Evolutionary conservation across 1,140 invertebrate species (phyloP).

Genomic region (Mesaphorura yosii): DNA sequence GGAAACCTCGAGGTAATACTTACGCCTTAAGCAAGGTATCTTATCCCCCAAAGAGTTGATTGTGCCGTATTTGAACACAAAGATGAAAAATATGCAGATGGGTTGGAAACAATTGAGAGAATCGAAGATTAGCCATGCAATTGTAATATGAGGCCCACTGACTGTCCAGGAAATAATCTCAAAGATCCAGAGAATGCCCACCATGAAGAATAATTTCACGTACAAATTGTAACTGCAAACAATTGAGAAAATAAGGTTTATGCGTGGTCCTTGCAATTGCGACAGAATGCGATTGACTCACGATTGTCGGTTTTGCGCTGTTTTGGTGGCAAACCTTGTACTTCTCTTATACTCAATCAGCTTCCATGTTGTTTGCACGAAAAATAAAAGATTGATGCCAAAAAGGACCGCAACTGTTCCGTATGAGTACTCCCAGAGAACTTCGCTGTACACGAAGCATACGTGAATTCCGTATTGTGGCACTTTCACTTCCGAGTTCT

Average conservation of each 20-base stretch:
- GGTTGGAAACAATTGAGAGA: neutral
- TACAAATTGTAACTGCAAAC: neutral
- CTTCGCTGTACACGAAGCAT: constrained; percentile 7
- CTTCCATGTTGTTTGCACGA: constrained; percentile 33
- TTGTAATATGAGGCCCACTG: neutral
- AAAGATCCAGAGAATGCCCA: neutral
- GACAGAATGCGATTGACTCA: neutral
- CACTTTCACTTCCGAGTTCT: neutral
- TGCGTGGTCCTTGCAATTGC: neutral
- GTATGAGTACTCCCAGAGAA: constrained; percentile 31
- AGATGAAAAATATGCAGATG: neutral
- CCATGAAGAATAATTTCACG: neutral
- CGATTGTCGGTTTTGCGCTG: constrained; percentile 4
- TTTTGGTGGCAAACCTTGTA: constrained; percentile 27
- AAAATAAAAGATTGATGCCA: constrained; percentile 34
- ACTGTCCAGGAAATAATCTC: neutral
- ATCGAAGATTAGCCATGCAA: neutral
- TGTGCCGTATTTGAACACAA: neutral
- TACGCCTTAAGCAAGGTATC: neutral
- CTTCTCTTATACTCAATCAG: constrained; percentile 32
- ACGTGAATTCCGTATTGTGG: constrained; percentile 11
- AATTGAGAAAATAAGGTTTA: neutral
- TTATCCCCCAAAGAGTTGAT: neutral
- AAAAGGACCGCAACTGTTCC: constrained; percentile 33
- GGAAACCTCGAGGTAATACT: too few relatives aligned